phyloP scores from a whole-genome alignment of 2,113 vertebrate genomes.

The Ciconia maguari region DNA sequence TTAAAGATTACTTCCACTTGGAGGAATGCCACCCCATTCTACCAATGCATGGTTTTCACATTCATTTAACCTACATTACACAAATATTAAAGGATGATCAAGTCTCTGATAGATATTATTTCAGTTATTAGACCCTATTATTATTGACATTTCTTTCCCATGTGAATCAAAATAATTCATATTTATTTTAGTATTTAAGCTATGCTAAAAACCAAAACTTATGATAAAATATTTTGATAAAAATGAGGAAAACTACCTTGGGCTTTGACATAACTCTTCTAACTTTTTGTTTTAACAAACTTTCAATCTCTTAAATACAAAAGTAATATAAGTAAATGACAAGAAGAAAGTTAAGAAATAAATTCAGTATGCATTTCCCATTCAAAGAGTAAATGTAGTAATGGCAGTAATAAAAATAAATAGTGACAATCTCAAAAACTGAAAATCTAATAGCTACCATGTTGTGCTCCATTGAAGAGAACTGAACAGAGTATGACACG shows the following conservation, averaged over 20 bases:
- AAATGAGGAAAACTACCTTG: background rate
- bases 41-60: slow-evolving; percentile 10
- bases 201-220: background rate
- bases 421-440: background rate
- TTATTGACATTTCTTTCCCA: slow-evolving; percentile 29
- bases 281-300: background rate
- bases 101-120: slow-evolving; percentile 1
- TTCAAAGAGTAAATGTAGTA: background rate
- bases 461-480: background rate
- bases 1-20: slow-evolving; percentile 38
- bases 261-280: background rate
- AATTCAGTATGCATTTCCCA: background rate
- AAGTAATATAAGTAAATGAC: background rate
- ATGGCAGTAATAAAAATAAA: background rate
- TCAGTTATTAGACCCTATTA: background rate
- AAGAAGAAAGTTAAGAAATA: background rate
- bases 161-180: background rate
- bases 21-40: slow-evolving; percentile 23
- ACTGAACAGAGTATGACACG: background rate
- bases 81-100: slow-evolving; percentile 33
- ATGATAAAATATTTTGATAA: background rate
- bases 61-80: background rate
- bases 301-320: background rate
- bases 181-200: slow-evolving; percentile 12
- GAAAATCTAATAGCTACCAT: background rate